A percentile compares a stretch with the other conserved stretches of the same genome.
phyloP scores from a whole-genome alignment of 2,888 invertebrate species.

The Prostheceraeus crozeri region DNA sequence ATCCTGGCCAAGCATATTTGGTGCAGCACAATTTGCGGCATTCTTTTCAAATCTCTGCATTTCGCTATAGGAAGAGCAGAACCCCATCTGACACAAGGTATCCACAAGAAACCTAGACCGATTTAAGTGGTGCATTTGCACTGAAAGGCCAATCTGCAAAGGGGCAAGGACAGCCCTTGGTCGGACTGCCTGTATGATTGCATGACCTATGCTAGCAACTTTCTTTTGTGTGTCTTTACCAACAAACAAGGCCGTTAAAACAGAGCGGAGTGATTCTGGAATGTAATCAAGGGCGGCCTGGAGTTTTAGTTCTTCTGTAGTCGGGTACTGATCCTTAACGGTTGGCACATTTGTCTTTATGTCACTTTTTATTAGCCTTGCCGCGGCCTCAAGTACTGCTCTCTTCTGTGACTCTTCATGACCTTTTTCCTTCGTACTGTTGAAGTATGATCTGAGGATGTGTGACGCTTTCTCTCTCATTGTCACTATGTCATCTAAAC shows the following conservation, averaged over 20 bases:
- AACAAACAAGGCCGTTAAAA: slow-evolving; percentile 37
- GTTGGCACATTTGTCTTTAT: slow-evolving; percentile 23
- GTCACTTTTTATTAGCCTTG: slow-evolving; percentile 27
- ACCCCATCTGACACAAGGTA: slow-evolving; percentile 42
- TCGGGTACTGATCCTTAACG: slow-evolving; percentile 6
- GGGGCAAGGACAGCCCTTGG: slow-evolving; percentile 42
- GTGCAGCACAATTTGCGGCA: slow-evolving; percentile 30
- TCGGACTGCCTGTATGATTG: slow-evolving; percentile 42
- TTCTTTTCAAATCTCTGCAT: slow-evolving; percentile 41
- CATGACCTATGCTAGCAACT: slow-evolving; percentile 42
- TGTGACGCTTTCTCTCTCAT: too few relatives aligned
- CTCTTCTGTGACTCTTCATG: slow-evolving; percentile 29
- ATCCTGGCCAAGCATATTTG: slow-evolving; percentile 32
- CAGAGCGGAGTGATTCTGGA: slow-evolving; percentile 36
- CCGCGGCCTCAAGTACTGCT: slow-evolving; percentile 27
- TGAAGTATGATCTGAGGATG: too few relatives aligned
- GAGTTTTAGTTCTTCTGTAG: slow-evolving; percentile 19
- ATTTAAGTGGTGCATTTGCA: slow-evolving; percentile 43
- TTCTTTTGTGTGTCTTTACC: slow-evolving; percentile 34
- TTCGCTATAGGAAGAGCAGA: slow-evolving; percentile 42
- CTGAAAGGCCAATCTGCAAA: slow-evolving; percentile 42
- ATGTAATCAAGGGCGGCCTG: slow-evolving; percentile 29
- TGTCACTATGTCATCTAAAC: too few relatives aligned
- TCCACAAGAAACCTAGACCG: slow-evolving; percentile 43
- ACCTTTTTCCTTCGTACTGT: too few relatives aligned